Percentiles rank a stretch among this genome's conserved stretches.
These are phyloP conservation scores for Psix sp. DNA, from an alignment of 1,140 invertebrate genomes.

Conservation along the genomic window DNA sequence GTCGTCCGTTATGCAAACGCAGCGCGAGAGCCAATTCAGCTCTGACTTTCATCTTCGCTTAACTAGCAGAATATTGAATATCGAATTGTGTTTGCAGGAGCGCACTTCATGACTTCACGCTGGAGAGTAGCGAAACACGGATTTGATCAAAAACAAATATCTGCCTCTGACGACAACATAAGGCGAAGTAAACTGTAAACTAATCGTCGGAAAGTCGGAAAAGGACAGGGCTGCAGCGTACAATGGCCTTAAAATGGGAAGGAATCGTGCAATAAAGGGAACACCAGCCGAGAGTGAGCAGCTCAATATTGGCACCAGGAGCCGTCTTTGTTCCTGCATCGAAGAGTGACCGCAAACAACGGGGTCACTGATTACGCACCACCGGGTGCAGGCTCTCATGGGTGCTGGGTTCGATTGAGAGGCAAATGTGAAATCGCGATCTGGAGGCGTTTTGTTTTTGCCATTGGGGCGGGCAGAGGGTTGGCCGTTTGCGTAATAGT, in stretches of 20 bases:
- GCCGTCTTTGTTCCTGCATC: constrained; percentile 43
- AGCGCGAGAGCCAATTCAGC: too few species aligned
- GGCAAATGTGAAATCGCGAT: constrained; percentile 66
- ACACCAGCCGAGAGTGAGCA: constrained; percentile 32
- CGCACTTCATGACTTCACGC: background rate
- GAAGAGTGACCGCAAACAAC: constrained; percentile 76
- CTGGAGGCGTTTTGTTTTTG: constrained; percentile 76
- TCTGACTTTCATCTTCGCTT: too few species aligned
- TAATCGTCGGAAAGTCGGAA: constrained; percentile 17
- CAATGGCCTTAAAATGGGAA: constrained; percentile 61
- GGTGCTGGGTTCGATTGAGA: constrained; percentile 66
- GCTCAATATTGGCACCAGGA: constrained; percentile 55
- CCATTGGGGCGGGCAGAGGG: constrained; percentile 73
- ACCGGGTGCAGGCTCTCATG: constrained; percentile 64
- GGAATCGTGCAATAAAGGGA: constrained; percentile 43
- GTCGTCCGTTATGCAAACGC: too few species aligned
- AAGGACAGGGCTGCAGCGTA: background rate
- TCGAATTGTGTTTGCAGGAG: background rate
- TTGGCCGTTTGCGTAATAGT: constrained; percentile 73
- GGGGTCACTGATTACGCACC: constrained; percentile 69
- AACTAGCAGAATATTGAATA: too few species aligned
- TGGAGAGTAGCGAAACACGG: background rate
- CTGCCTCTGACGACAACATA: constrained; percentile 32
- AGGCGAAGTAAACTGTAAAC: constrained; percentile 24
- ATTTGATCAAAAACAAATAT: constrained; percentile 17